Base-by-base conservation (phyloP, 2,113 vertebrate genomes). In the Prietella phreatophila region DNA sequence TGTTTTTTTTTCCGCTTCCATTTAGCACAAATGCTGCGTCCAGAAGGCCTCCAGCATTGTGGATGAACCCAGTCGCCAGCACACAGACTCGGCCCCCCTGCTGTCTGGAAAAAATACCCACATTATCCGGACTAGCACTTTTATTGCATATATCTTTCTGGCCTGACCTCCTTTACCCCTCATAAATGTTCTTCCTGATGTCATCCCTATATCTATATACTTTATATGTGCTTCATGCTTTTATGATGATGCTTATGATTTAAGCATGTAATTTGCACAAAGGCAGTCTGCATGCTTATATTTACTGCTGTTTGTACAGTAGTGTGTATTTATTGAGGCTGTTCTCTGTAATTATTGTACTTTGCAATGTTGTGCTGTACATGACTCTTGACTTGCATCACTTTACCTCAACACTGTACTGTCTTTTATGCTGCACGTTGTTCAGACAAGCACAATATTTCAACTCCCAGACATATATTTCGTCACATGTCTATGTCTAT, bases 301-400 rank as follows among this genome's bases (percentile, higher is more conserved):
- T 19, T 15, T 20, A 33, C 11, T 2, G 80, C 11, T 42, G 56
- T 42, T 61, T 39, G 8, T 60, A 47, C 42, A 47, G 42, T 47
- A 36, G 33, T 22, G n/a, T 20, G 71, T 39, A 39, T 27, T 42
- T 25, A 47, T 47, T 76, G 25, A 76, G 5, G 22, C 73, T 27
- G 55, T 82, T 63, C 39, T 17, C 25, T 83, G 36, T 65, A 83
- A 83, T 63, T 63, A 81, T 2, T 58, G 19, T 25, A 25, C 25
- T 60, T 47, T 50, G 60, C 82, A 50, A 14, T n/a, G 58, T 50
- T 47, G 25, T n/a, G 76, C 30, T 53, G n/a, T 80, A 55, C 36
- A 65, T 83, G 58, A 65, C 58, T 67, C 60, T n/a, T 65, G 82
- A 47, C 82, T 83, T 65, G 82, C 58, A 65, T 83, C 82, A 83